Percentiles rank a stretch among this genome's conserved stretches.
These are phyloP conservation scores for Heliocidaris erythrogramma DNA, from an alignment of 35 echinoderm and acorn worm species.

Conservation along the genomic window DNA sequence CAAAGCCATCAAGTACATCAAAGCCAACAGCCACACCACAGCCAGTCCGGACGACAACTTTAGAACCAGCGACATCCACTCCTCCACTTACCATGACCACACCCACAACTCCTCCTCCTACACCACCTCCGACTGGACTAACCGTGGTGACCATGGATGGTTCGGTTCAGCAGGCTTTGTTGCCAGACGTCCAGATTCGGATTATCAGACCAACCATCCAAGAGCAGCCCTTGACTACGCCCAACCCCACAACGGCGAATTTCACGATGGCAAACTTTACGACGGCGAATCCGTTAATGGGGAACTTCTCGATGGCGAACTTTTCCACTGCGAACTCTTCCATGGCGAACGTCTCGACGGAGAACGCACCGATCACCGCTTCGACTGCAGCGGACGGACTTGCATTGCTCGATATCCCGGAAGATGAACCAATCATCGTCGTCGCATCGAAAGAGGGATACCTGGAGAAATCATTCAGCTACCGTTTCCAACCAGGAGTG, in stretches of 20 bases:
- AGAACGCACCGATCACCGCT: neutral
- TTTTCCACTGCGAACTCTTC: neutral
- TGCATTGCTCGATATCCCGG: neutral
- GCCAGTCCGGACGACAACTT: constrained; percentile 9
- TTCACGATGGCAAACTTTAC: neutral
- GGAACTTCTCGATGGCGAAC: neutral
- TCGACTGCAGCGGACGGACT: neutral
- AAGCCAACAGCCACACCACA: neutral
- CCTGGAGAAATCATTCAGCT: neutral
- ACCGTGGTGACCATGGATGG: constrained; percentile 22
- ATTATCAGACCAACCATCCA: constrained; percentile 45
- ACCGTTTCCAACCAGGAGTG: neutral
- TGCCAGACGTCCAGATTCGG: constrained; percentile 34
- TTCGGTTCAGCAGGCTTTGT: neutral
- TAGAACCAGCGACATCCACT: neutral
- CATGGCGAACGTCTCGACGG: neutral
- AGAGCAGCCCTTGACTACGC: neutral
- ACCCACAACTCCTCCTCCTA: neutral
- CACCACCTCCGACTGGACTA: constrained; percentile 54
- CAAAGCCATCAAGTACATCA: constrained; percentile 32
- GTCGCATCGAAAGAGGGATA: neutral
- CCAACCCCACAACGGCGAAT: neutral
- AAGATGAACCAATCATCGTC: neutral
- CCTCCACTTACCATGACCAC: neutral
- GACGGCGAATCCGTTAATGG: neutral